Percentiles rank a stretch among this genome's conserved stretches.
Evolutionary conservation across 2,797 vertebrate species (phyloP).

Genomic region (Amniataba percoides): DNA sequence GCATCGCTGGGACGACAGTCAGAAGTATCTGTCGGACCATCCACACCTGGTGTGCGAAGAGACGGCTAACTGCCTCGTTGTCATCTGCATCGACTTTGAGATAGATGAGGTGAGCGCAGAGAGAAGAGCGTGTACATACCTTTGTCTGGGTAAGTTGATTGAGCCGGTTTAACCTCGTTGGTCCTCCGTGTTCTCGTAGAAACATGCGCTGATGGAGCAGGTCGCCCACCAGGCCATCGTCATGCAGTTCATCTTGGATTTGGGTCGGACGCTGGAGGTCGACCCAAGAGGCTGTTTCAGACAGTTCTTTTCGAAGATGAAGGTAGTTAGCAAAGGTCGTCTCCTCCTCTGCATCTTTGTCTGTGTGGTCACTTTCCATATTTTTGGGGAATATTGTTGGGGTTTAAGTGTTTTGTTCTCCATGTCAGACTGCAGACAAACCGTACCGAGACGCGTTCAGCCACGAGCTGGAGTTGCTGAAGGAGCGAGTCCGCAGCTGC

Average conservation of each 20-base stretch:
- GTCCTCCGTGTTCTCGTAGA: conserved; percentile 76
- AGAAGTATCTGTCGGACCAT: conserved; percentile 91
- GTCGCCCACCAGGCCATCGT: conserved; percentile 95
- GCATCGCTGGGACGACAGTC: conserved; percentile 94
- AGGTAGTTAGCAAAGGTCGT: conserved; percentile 72
- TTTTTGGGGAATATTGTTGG: not conserved
- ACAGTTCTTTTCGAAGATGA: conserved; percentile 93
- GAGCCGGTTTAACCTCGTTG: not conserved
- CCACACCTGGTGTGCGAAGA: conserved; percentile 92
- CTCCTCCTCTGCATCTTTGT: not conserved
- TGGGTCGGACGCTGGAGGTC: conserved; percentile 88
- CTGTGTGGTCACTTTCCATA: not conserved
- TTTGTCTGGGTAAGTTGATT: not conserved
- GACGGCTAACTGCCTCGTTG: conserved; percentile 91
- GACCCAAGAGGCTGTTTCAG: conserved; percentile 93
- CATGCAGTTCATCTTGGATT: conserved; percentile 93
- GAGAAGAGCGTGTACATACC: not conserved
- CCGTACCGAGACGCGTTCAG: conserved; percentile 90
- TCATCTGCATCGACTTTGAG: conserved; percentile 92
- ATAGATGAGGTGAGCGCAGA: conserved; percentile 89
- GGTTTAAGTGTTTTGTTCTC: not conserved
- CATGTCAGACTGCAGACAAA: conserved; percentile 87
- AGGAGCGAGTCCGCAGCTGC: conserved; percentile 86
- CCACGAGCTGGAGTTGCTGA: conserved; percentile 90
- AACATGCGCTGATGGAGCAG: conserved; percentile 93